phyloP scores from a whole-genome alignment of 2,888 invertebrate species.

The Hetaerina titia region DNA sequence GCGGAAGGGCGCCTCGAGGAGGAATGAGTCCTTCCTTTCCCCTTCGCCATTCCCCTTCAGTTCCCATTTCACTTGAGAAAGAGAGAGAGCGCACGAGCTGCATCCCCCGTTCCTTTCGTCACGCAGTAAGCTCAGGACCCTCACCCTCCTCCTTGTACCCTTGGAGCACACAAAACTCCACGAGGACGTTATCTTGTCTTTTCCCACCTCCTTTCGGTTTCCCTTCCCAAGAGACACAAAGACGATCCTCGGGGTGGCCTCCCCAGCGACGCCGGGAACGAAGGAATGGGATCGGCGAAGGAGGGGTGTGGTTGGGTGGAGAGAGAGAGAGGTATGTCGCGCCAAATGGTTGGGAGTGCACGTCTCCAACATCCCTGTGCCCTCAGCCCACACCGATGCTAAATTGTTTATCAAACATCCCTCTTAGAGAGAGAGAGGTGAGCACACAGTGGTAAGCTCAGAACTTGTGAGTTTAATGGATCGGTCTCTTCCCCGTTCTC shows the following conservation, averaged over 20 bases:
- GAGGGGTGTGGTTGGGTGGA: not conserved
- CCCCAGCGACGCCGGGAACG: not conserved
- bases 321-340: not conserved
- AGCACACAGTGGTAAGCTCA: not conserved
- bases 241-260: not conserved
- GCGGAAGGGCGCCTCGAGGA: too few relatives aligned
- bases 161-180: too few relatives aligned
- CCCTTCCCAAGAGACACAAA: not conserved
- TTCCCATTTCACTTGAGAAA: too few relatives aligned
- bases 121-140: too few relatives aligned
- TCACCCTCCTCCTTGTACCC: too few relatives aligned
- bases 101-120: too few relatives aligned
- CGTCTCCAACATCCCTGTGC: not conserved
- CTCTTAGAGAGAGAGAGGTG: not conserved
- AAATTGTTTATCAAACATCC: conserved; percentile 19
- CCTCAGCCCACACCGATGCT: not conserved
- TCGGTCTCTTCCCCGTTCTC: not conserved
- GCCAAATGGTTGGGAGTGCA: not conserved
- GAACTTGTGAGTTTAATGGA: not conserved
- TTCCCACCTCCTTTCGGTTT: not conserved
- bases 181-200: not conserved
- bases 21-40: too few relatives aligned
- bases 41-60: too few relatives aligned
- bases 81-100: too few relatives aligned
- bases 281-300: not conserved